A percentile compares a stretch with the other conserved stretches of the same genome.
These are phyloP conservation scores for Scatophagus argus DNA, from an alignment of 2,113 vertebrate species.

Conservation along the genomic window DNA sequence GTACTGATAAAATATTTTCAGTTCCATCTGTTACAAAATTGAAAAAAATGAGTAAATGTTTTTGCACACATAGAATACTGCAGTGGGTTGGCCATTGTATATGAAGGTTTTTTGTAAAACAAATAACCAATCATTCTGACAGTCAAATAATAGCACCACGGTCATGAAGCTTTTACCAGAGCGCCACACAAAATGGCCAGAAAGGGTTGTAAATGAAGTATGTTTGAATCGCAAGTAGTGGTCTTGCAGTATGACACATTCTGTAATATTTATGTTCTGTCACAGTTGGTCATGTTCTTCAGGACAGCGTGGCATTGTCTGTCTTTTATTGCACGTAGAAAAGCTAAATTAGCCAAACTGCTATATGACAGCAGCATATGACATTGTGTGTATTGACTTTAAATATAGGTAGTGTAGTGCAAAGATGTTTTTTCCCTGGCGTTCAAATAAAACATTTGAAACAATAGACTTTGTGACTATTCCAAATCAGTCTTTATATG, in stretches of 20 bases:
- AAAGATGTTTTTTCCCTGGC: conserved; percentile 17
- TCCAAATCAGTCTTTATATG: conserved; percentile 28
- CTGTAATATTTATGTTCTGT: conserved; percentile 49
- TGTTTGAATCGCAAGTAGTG: conserved; percentile 1
- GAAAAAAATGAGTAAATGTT: too few species aligned
- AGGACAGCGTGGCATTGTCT: conserved; percentile 33
- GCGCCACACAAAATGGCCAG: not conserved
- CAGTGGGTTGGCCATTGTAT: not conserved
- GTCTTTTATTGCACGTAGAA: conserved; percentile 16
- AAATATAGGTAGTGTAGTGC: conserved; percentile 23
- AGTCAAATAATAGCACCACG: not conserved
- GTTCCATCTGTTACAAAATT: not conserved
- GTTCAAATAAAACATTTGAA: conserved; percentile 25
- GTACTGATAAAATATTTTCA: not conserved
- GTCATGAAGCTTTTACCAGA: not conserved
- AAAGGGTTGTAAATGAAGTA: conserved; percentile 11
- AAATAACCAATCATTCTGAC: not conserved
- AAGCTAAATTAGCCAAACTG: conserved; percentile 21
- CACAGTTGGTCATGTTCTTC: conserved; percentile 20
- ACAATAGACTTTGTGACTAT: conserved; percentile 15
- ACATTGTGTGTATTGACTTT: conserved; percentile 24
- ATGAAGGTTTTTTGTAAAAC: not conserved
- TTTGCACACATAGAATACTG: not conserved
- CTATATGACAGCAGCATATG: conserved; percentile 22
- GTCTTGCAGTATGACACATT: conserved; percentile 16